Evolutionary conservation across 2,113 vertebrate genomes (phyloP).

Genomic region (Tor tambroides): DNA sequence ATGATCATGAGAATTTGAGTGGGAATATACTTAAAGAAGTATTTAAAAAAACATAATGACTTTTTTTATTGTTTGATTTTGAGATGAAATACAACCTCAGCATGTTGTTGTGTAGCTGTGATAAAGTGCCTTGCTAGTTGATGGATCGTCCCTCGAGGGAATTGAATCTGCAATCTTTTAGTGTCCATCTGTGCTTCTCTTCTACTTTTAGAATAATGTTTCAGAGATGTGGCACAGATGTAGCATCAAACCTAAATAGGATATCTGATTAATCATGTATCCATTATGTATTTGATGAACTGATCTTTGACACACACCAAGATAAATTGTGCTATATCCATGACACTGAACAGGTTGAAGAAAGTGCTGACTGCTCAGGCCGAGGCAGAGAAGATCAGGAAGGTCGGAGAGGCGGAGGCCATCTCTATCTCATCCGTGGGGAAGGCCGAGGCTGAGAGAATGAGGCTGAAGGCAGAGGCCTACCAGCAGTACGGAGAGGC

Average conservation of each 20-base stretch:
- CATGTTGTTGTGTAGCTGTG: not conserved
- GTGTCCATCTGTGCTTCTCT: not conserved
- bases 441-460: constrained; percentile 89
- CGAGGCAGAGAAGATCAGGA: constrained; percentile 90
- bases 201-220: not conserved
- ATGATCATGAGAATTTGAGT: too few relatives aligned
- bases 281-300: not conserved
- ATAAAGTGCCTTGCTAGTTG: not conserved
- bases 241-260: not conserved
- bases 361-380: constrained; percentile 89
- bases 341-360: constrained; percentile 77
- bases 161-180: not conserved
- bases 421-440: constrained; percentile 85
- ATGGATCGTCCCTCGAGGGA: not conserved
- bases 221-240: not conserved
- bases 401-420: constrained; percentile 88
- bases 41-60: fast-evolving
- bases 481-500: constrained; percentile 91
- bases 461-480: constrained; percentile 93
- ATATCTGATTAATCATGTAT: not conserved
- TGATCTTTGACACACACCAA: not conserved
- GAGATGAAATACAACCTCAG: not conserved
- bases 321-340: not conserved
- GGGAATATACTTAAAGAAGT: not conserved
- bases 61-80: not conserved